Evolutionary conservation across 2,888 invertebrate species (phyloP).

Genomic region (Drosophila percnosoma): DNA sequence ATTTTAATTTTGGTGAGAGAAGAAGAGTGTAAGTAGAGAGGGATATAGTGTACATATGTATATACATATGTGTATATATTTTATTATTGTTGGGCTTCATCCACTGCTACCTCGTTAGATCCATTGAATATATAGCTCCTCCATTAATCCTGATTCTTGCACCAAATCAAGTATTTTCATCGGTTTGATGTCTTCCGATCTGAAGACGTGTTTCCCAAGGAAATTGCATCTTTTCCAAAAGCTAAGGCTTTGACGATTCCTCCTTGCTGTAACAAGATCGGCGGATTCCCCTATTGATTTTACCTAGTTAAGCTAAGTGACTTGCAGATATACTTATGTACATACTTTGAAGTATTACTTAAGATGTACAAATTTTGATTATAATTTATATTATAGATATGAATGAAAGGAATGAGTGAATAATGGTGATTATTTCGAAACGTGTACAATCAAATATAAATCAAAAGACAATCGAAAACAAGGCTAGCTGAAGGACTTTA

Average conservation of each 20-base stretch:
- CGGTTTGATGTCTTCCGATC: not conserved
- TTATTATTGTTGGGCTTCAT: not conserved
- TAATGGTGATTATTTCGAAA: not conserved
- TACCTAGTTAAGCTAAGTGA: not conserved
- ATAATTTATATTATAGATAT: not conserved
- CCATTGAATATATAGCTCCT: not conserved
- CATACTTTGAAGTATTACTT: not conserved
- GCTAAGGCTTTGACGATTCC: not conserved
- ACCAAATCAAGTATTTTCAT: not conserved
- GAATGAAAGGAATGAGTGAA: not conserved
- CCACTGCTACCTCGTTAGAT: not conserved
- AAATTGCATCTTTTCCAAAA: not conserved
- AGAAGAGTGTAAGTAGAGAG: fast-evolving
- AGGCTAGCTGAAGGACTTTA: not conserved
- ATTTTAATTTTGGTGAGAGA: not conserved
- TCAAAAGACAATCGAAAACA: not conserved
- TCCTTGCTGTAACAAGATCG: not conserved
- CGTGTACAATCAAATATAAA: not conserved
- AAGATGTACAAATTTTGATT: not conserved
- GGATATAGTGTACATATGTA: too few species aligned
- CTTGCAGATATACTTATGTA: too few species aligned
- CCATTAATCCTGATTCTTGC: not conserved
- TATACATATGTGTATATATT: not conserved
- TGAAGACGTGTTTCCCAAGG: not conserved
- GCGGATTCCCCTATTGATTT: not conserved